Evolutionary conservation across 2,888 invertebrate species (phyloP).

Genomic region (Pachydiplax longipennis): DNA sequence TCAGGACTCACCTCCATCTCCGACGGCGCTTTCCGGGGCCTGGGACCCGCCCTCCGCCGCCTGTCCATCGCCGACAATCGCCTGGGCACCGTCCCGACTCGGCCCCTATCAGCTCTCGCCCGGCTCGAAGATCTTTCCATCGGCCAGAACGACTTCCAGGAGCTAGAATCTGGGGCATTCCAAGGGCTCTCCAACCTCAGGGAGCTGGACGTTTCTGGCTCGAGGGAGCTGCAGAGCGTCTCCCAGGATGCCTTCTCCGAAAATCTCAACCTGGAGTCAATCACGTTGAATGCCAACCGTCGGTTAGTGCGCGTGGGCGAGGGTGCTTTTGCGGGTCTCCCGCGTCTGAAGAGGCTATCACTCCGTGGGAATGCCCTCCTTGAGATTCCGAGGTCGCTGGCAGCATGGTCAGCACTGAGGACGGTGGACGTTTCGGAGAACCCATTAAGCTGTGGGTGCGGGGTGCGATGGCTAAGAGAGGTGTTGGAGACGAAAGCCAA

Average conservation of each 20-base stretch:
- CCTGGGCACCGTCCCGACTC: slow-evolving; percentile 76
- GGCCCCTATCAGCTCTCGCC: slow-evolving; percentile 71
- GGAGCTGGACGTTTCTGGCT: slow-evolving; percentile 79
- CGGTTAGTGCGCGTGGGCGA: slow-evolving; percentile 76
- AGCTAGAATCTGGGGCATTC: slow-evolving; percentile 76
- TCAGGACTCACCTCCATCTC: slow-evolving; percentile 83
- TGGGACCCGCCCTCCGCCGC: slow-evolving; percentile 68
- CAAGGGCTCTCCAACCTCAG: slow-evolving; percentile 77
- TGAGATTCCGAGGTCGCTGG: slow-evolving; percentile 78
- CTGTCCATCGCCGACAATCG: slow-evolving; percentile 84
- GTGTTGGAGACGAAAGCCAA: slow-evolving; percentile 56
- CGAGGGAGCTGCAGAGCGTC: slow-evolving; percentile 74
- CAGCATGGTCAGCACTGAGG: slow-evolving; percentile 79
- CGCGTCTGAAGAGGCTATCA: slow-evolving; percentile 78
- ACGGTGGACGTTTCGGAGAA: slow-evolving; percentile 82
- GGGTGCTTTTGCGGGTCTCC: slow-evolving; percentile 77
- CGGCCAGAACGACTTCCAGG: slow-evolving; percentile 82
- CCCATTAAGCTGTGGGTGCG: slow-evolving; percentile 82
- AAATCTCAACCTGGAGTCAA: slow-evolving; percentile 81
- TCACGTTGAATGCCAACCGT: slow-evolving; percentile 80
- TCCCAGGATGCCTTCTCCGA: slow-evolving; percentile 80
- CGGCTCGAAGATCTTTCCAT: slow-evolving; percentile 81
- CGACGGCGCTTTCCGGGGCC: slow-evolving; percentile 75
- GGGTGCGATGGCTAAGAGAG: slow-evolving; percentile 79
- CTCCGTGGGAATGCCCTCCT: slow-evolving; percentile 80